phyloP scores from a whole-genome alignment of 2,888 invertebrate genomes.

The Drosophila borealis region DNA sequence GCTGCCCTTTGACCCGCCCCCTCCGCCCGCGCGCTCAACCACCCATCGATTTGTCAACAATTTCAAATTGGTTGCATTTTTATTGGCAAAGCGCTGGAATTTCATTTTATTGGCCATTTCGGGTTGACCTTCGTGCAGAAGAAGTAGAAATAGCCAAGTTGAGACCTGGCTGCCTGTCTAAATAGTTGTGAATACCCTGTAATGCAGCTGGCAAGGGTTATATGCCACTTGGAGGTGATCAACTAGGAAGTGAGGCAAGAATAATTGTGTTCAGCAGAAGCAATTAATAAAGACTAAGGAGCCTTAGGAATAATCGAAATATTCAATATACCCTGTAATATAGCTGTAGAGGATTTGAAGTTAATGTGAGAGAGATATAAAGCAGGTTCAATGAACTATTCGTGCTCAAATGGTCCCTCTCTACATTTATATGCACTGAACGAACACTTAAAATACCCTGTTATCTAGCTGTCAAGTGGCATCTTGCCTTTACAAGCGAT shows the following conservation, averaged over 20 bases:
- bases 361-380: no score
- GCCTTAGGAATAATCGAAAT: no score
- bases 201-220: background rate
- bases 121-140: slow-evolving; percentile 63
- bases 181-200: slow-evolving; percentile 16
- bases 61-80: slow-evolving; percentile 75
- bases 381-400: no score
- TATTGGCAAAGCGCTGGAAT: slow-evolving; percentile 72
- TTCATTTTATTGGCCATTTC: slow-evolving; percentile 78
- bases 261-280: no score
- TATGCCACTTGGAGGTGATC: background rate
- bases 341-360: no score
- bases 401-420: no score
- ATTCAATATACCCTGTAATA: no score
- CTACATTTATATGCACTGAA: background rate
- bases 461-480: background rate
- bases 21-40: slow-evolving; percentile 1
- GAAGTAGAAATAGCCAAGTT: slow-evolving; percentile 3
- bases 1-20: slow-evolving; percentile 15
- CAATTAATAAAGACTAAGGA: no score
- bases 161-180: slow-evolving; percentile 29
- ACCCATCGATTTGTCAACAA: slow-evolving; percentile 75
- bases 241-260: no score
- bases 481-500: no score
- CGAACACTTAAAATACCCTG: background rate